A percentile compares a stretch with the other conserved stretches of the same genome.
phyloP scores from a whole-genome alignment of 2,888 invertebrate genomes.

The Drosophila acutilabella region DNA sequence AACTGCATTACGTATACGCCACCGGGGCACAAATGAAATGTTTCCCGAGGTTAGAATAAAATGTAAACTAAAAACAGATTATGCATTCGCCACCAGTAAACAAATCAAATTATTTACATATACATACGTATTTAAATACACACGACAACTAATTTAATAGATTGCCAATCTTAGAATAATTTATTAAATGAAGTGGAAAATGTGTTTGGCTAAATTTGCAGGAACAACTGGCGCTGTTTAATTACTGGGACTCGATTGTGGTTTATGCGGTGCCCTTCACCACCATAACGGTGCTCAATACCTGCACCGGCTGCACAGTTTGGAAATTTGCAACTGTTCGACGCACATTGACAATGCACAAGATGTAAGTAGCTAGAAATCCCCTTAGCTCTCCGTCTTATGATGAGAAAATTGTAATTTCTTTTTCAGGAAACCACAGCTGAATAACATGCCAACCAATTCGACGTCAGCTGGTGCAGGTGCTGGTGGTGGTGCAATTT shows the following conservation, averaged over 20 bases:
- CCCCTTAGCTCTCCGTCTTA: not conserved
- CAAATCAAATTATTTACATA: conserved; percentile 35
- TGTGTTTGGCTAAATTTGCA: conserved; percentile 81
- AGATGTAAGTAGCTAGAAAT: conserved; percentile 69
- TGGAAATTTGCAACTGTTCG: conserved; percentile 87
- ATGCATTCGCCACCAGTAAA: conserved; percentile 34
- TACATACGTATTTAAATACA: no score
- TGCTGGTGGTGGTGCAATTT: conserved; percentile 9
- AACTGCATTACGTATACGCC: conserved; percentile 43
- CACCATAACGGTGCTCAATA: conserved; percentile 89
- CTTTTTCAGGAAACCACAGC: conserved; percentile 64
- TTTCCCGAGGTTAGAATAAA: not conserved
- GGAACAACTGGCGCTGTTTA: conserved; percentile 88
- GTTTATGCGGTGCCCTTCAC: conserved; percentile 91
- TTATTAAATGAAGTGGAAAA: no score
- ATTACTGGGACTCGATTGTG: conserved; percentile 89
- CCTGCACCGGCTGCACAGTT: conserved; percentile 89
- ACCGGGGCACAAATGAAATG: conserved; percentile 9
- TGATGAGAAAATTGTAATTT: not conserved
- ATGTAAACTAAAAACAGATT: conserved; percentile 9
- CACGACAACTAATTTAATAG: conserved; percentile 13
- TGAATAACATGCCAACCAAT: conserved; percentile 46
- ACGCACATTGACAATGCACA: conserved; percentile 84
- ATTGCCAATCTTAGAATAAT: conserved; percentile 3
- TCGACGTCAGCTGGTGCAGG: conserved; percentile 32